Evolutionary conservation across 2,113 vertebrate genomes (phyloP), one percentile per base, ranked within the genome.

Genomic region (Nycticebus coucang): DNA sequence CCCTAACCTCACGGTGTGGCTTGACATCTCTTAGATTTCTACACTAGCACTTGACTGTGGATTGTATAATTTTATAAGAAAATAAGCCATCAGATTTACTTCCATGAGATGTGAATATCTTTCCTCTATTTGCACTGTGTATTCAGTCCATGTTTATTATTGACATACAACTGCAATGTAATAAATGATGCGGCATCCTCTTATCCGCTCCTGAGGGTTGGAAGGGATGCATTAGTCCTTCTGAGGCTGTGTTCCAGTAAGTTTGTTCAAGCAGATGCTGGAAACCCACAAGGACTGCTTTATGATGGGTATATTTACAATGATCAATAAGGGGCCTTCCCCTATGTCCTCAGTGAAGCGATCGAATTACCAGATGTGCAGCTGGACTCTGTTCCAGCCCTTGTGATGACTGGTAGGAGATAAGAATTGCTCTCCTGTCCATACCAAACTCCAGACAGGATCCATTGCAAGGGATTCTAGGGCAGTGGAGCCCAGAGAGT

Each of bases 21-120:
- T 41, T 41, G 41, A 41, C 41, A 83, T 82, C 88, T 96, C 94
- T 97, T 96, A 96, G 95, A 97, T 97, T 97, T 97, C 81, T 64
- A 94, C 62, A 94, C 81, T 21, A 96, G 92, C 86, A 83, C n/a
- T 96, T 96, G 94, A 94, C 94, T 92, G 87, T 0, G 22, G 81
- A 62, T 78, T 71, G 37, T 83, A 79, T 77, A 91, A 97, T 94
- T 97, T 93, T 66, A 95, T 93, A 90, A 71, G 60, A 75, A 69
- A 95, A 95, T 14, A 92, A 94, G n/a, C 93, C 94, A 94, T 68
- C 91, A 74, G 91, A 96, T 92, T 64, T 96, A 93, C 90, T 94
- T 96, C 83, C 90, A 92, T 26, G 88, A 75, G 59, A 88, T 74
- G 97, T 60, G 97, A 92, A 87, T 93, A 53, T 84, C 92, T 96